Evolutionary conservation across 1,140 invertebrate genomes (phyloP).

Genomic region (Nilaparvata lugens): DNA sequence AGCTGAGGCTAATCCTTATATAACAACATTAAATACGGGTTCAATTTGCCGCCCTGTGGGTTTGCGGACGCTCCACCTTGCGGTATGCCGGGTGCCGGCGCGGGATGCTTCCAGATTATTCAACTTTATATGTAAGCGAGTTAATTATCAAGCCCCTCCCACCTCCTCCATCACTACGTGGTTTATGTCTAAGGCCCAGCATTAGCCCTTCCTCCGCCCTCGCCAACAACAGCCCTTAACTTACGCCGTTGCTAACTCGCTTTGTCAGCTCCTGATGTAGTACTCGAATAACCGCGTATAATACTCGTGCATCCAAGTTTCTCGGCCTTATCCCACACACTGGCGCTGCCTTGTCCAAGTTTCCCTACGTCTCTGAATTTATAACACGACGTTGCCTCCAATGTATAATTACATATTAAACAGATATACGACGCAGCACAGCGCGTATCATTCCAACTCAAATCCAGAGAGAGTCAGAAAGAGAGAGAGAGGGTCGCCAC

Average conservation of each 20-base stretch:
- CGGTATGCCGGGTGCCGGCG: not conserved
- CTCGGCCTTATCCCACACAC: too few relatives aligned
- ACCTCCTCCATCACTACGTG: not conserved
- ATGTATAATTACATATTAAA: too few relatives aligned
- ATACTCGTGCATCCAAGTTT: too few relatives aligned
- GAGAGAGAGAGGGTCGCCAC: too few relatives aligned
- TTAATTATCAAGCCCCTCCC: not conserved
- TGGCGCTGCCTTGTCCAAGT: too few relatives aligned
- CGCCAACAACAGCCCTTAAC: not conserved
- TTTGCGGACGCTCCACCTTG: not conserved
- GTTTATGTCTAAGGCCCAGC: not conserved
- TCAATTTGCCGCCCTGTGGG: conserved; percentile 15
- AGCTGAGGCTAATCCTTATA: conserved; percentile 16
- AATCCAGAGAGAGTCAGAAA: too few relatives aligned
- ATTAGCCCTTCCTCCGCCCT: not conserved
- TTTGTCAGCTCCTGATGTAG: conserved; percentile 2
- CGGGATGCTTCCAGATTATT: conserved; percentile 1
- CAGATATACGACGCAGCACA: too few relatives aligned
- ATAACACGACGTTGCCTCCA: too few relatives aligned
- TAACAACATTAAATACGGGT: conserved; percentile 18
- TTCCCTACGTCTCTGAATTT: too few relatives aligned
- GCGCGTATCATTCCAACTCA: too few relatives aligned
- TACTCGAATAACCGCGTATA: too few relatives aligned
- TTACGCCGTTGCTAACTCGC: conserved; percentile 1
- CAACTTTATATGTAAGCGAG: conserved; percentile 3